Evolutionary conservation across 2,113 vertebrate species (phyloP).

Genomic region (Nipponia nippon): DNA sequence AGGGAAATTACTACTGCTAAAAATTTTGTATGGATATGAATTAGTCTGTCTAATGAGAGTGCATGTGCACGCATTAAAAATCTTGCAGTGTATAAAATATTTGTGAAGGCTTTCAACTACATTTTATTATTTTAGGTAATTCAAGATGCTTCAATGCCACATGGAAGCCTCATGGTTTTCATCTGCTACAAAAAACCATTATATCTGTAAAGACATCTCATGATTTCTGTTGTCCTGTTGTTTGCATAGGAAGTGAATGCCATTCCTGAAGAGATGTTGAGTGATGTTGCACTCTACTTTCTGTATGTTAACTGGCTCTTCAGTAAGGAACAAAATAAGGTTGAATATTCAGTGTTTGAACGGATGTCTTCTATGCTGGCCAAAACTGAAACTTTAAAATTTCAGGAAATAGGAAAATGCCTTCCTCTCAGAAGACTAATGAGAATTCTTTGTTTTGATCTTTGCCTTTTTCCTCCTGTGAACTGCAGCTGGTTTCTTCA

Average conservation of each 20-base stretch:
- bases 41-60: not conserved
- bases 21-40: not conserved
- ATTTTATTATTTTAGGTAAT: not conserved
- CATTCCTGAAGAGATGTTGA: not conserved
- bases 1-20: not conserved
- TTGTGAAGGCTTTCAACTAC: not conserved
- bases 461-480: slow-evolving; percentile 1
- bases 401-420: not conserved
- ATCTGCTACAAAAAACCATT: not conserved
- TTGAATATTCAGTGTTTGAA: not conserved
- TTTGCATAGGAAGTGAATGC: not conserved
- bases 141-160: not conserved
- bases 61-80: not conserved
- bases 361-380: not conserved
- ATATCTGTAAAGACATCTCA: not conserved
- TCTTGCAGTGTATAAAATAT: not conserved
- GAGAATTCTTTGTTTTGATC: not conserved
- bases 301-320: not conserved
- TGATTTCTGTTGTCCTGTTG: not conserved
- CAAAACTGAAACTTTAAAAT: not conserved
- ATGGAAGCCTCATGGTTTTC: not conserved
- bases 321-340: not conserved
- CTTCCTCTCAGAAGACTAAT: not conserved
- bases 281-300: not conserved
- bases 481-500: slow-evolving; percentile 34